A percentile compares a stretch with the other conserved stretches of the same genome.
These are phyloP conservation scores for Thymallus thymallus DNA, from an alignment of 2,113 vertebrate genomes.

Conservation along the genomic window DNA sequence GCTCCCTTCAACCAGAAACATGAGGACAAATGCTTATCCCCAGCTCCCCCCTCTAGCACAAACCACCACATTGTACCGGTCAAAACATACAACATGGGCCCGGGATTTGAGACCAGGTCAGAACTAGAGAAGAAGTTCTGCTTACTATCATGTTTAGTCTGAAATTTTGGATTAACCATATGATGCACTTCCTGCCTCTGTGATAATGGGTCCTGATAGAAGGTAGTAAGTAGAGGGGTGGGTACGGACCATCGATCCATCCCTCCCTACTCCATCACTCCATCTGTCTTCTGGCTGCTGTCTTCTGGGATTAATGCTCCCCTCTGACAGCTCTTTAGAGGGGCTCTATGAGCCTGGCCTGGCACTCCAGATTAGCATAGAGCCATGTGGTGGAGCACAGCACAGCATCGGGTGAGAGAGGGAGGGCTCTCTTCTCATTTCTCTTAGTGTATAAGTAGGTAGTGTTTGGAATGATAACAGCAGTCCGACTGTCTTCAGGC, in stretches of 20 bases:
- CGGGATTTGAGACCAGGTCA: conserved; percentile 16
- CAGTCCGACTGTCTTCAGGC: not conserved
- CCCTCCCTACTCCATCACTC: conserved; percentile 51
- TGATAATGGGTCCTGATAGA: conserved; percentile 31
- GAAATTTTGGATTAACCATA: conserved; percentile 60
- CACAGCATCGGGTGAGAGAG: too few relatives aligned
- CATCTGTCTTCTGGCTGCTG: conserved; percentile 62
- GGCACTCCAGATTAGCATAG: conserved; percentile 50
- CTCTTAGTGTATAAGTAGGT: not conserved
- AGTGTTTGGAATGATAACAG: not conserved
- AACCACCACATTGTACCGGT: conserved; percentile 38
- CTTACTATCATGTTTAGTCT: conserved; percentile 55
- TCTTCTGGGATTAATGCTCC: conserved; percentile 70
- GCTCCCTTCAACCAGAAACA: conserved; percentile 52
- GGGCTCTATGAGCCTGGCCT: conserved; percentile 36
- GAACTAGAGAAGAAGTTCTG: not conserved
- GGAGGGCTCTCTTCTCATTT: not conserved
- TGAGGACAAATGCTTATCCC: conserved; percentile 35
- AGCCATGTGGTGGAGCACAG: conserved; percentile 46
- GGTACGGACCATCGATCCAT: conserved; percentile 53
- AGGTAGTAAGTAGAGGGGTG: not conserved
- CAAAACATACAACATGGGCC: conserved; percentile 3
- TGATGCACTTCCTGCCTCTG: conserved; percentile 52
- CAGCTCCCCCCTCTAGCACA: conserved; percentile 14
- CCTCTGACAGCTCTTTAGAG: conserved; percentile 63